These are phyloP conservation scores for Cheilosia vulpina DNA, from an alignment of 2,888 invertebrate species.

Conservation along the genomic window DNA sequence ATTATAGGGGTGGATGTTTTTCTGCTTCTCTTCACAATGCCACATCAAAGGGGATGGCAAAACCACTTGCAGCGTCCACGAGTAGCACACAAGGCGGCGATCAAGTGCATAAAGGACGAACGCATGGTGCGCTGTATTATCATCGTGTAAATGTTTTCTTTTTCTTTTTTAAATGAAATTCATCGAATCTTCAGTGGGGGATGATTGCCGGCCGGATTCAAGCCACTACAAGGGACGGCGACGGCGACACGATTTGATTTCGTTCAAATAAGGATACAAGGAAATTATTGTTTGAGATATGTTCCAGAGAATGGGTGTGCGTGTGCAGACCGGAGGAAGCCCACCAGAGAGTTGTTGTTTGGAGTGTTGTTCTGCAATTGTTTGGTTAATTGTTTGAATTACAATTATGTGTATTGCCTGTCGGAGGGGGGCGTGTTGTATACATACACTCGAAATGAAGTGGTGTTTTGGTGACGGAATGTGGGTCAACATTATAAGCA, in stretches of 20 bases:
- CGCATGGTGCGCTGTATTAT: conserved; percentile 68
- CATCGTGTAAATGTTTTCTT: conserved; percentile 52
- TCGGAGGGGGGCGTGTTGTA: conserved; percentile 11
- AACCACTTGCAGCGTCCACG: conserved; percentile 76
- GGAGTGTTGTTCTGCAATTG: conserved; percentile 73
- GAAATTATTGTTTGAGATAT: conserved; percentile 54
- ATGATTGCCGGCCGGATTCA: conserved; percentile 33
- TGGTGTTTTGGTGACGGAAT: conserved; percentile 33
- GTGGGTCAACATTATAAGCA: conserved; percentile 51
- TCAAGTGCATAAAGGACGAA: conserved; percentile 74
- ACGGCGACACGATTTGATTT: conserved; percentile 62
- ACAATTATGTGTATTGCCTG: conserved; percentile 49
- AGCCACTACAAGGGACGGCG: conserved; percentile 52
- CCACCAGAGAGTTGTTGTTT: conserved; percentile 53
- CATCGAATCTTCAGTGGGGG: conserved; percentile 46
- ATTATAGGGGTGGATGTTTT: conserved; percentile 56
- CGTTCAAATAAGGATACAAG: conserved; percentile 63
- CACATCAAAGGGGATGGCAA: conserved; percentile 77
- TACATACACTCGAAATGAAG: conserved; percentile 12
- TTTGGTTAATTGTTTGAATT: conserved; percentile 76
- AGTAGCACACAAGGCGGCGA: conserved; percentile 49
- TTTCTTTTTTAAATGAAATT: conserved; percentile 47
- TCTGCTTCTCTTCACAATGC: conserved; percentile 24
- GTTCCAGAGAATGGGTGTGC: conserved; percentile 10
- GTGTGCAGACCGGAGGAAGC: conserved; percentile 49